These are phyloP conservation scores for Scrobipalpa costella DNA, from an alignment of 2,888 invertebrate species.

Conservation along the genomic window DNA sequence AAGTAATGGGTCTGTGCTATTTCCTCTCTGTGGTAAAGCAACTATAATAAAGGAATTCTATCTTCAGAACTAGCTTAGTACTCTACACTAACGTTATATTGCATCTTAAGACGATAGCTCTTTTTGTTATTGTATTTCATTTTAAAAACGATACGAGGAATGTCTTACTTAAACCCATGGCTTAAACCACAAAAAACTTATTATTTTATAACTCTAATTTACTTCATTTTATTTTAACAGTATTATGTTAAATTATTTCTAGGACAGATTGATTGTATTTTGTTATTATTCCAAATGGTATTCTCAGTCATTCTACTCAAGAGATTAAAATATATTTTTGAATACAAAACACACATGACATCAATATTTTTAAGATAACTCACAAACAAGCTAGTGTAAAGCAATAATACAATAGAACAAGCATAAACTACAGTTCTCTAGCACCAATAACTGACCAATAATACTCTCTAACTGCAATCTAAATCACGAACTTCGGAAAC, in stretches of 20 bases:
- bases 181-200: too few species aligned
- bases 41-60: neutral
- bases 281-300: too few species aligned
- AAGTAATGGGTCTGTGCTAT: constrained; percentile 13
- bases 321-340: too few species aligned
- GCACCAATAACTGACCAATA: neutral
- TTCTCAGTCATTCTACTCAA: too few species aligned
- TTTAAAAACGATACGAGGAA: neutral
- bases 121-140: neutral
- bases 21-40: constrained; percentile 7
- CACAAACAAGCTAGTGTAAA: too few species aligned
- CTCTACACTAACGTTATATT: neutral
- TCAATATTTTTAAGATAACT: too few species aligned
- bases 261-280: too few species aligned
- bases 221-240: too few species aligned
- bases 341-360: too few species aligned
- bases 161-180: too few species aligned
- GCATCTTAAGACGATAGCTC: neutral
- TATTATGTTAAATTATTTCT: too few species aligned
- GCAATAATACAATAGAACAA: neutral
- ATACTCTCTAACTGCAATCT: constrained; percentile 1
- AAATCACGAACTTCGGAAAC: constrained; percentile 1
- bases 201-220: too few species aligned
- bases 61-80: neutral
- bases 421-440: neutral